Conservation (phyloP, 64 coral and sea anemone species). For the Catalaphyllia jardinei region DNA sequence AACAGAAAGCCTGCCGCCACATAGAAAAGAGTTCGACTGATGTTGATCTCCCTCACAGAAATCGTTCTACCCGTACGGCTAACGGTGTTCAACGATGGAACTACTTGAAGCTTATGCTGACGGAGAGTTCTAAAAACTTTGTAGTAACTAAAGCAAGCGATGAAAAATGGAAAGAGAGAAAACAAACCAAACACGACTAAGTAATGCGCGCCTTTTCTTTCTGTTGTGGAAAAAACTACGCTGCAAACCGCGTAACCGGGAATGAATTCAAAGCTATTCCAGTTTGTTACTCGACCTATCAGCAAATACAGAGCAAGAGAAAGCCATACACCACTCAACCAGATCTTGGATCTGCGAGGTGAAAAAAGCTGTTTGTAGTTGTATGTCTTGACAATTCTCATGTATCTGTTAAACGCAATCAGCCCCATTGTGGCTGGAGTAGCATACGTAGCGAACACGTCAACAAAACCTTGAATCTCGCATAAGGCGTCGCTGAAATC, state of each 20-base stretch:
- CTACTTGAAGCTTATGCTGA: not conserved
- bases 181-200: not conserved
- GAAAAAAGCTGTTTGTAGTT: slow-evolving; percentile 24
- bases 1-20: not conserved
- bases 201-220: not conserved
- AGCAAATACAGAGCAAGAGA: not conserved
- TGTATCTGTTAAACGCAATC: slow-evolving; percentile 30
- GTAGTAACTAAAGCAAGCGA: not conserved
- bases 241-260: slow-evolving; percentile 5
- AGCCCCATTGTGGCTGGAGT: not conserved
- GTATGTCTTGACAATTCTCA: slow-evolving; percentile 20
- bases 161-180: not conserved
- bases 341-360: not conserved
- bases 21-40: not conserved
- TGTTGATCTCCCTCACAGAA: slow-evolving; percentile 4
- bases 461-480: slow-evolving; percentile 47
- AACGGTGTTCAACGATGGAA: not conserved
- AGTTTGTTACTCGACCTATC: not conserved
- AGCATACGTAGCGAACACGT: not conserved
- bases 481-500: slow-evolving; percentile 35
- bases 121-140: not conserved
- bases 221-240: not conserved
- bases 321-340: slow-evolving; percentile 7
- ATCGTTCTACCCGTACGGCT: not conserved
- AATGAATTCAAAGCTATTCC: not conserved